phyloP scores from a whole-genome alignment of 2,888 invertebrate species.

The Sceliomorpha sp. region DNA sequence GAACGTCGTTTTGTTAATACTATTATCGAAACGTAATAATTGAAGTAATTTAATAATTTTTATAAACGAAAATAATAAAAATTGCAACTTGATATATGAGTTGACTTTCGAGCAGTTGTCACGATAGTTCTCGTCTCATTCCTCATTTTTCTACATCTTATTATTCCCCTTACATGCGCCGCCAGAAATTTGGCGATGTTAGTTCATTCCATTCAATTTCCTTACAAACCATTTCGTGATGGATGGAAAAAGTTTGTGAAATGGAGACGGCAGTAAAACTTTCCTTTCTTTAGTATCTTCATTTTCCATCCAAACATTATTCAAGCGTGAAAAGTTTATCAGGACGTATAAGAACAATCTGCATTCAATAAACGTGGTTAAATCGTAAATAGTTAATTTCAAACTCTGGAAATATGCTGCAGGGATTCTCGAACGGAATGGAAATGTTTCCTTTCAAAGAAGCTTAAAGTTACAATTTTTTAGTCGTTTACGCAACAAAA shows the following conservation, averaged over 20 bases:
- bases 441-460: no score
- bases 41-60: no score
- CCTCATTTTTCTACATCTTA: slow-evolving; percentile 41
- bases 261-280: slow-evolving; percentile 22
- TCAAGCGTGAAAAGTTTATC: slow-evolving; percentile 5
- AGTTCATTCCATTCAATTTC: slow-evolving; percentile 46
- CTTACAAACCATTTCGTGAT: slow-evolving; percentile 22
- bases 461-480: no score
- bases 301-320: slow-evolving; percentile 18
- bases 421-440: no score
- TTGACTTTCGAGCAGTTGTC: slow-evolving; percentile 35
- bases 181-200: slow-evolving; percentile 45
- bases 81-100: slow-evolving; percentile 57
- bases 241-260: slow-evolving; percentile 30
- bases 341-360: slow-evolving; percentile 10
- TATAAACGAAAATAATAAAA: no score
- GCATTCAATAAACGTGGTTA: slow-evolving; percentile 9
- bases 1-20: no score
- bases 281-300: slow-evolving; percentile 24
- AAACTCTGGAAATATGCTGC: no score
- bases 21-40: no score
- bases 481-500: no score
- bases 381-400: no score
- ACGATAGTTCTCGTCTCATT: slow-evolving; percentile 20
- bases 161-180: slow-evolving; percentile 38